These are phyloP conservation scores for Trisateles emortualis DNA, from an alignment of 2,888 invertebrate genomes.

Conservation along the genomic window DNA sequence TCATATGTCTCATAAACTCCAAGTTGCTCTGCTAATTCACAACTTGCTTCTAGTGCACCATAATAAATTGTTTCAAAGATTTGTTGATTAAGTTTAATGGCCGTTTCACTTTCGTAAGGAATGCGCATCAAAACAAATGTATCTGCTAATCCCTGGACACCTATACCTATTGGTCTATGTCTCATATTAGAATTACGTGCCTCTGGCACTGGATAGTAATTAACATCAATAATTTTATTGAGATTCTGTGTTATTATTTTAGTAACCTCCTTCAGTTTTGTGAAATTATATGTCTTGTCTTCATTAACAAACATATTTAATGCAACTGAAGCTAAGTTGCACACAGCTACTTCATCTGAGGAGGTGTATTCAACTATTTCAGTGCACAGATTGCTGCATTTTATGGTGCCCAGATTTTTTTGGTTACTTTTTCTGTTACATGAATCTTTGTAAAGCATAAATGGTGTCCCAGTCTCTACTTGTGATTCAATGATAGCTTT, in stretches of 20 bases:
- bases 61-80: conserved; percentile 99
- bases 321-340: conserved; percentile 98
- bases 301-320: conserved; percentile 96
- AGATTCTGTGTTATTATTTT: conserved; percentile 96
- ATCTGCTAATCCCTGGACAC: conserved; percentile 99
- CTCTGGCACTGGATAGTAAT: conserved; percentile 97
- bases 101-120: conserved; percentile 96
- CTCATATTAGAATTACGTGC: conserved; percentile 95
- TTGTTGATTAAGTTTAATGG: conserved; percentile 94
- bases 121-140: conserved; percentile 97
- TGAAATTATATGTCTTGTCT: conserved; percentile 94
- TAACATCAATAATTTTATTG: conserved; percentile 98
- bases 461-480: conserved; percentile 99
- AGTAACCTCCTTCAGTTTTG: conserved; percentile 94
- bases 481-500: conserved; percentile 97
- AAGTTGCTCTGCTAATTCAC: conserved; percentile 94
- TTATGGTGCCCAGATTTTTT: conserved; percentile 98
- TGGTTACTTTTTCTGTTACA: conserved; percentile 99
- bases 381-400: conserved; percentile 98
- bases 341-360: conserved; percentile 97
- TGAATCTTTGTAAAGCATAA: conserved; percentile 98
- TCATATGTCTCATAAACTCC: conserved; percentile 97
- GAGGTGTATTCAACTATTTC: conserved; percentile 98
- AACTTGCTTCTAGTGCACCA: conserved; percentile 98
- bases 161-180: conserved; percentile 96